Conservation (phyloP, 2,888 invertebrate species). For the Prosopocoilus inquinatus region DNA sequence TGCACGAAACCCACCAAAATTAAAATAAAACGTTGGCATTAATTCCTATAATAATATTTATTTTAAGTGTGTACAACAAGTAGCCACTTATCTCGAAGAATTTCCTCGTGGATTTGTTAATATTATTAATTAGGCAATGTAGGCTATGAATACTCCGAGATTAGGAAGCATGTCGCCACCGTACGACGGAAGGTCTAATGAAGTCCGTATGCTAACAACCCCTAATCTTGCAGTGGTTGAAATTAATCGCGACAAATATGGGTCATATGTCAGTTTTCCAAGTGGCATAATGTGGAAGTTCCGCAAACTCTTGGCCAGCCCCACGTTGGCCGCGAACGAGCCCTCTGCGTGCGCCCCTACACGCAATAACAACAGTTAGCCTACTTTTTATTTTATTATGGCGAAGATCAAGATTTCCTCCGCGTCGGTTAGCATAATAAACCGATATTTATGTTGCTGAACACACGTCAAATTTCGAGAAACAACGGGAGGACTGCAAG, state of each 20-base stretch:
- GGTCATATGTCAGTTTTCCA: constrained; percentile 2
- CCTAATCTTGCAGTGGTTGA: constrained; percentile 4
- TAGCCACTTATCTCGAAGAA: no score
- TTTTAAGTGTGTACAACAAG: no score
- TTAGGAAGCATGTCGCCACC: neutral
- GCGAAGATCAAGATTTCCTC: no score
- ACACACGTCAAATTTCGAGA: no score
- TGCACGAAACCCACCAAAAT: no score
- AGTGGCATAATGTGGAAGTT: neutral
- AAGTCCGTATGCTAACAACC: neutral
- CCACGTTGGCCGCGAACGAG: no score
- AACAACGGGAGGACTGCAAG: no score
- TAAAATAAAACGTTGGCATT: no score
- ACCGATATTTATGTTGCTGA: no score
- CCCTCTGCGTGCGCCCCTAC: neutral
- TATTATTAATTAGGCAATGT: constrained; percentile 18
- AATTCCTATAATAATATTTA: no score
- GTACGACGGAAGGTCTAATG: neutral
- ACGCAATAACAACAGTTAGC: neutral
- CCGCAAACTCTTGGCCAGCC: neutral
- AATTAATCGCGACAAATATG: constrained; percentile 15
- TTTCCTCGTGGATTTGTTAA: constrained; percentile 8
- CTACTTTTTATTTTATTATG: neutral
- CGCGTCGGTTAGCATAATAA: no score
- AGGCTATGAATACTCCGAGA: constrained; percentile 1